Percentiles rank a stretch among this genome's conserved stretches.
phyloP scores from a whole-genome alignment of 2,113 vertebrate species.

The Heloderma charlesbogerti region DNA sequence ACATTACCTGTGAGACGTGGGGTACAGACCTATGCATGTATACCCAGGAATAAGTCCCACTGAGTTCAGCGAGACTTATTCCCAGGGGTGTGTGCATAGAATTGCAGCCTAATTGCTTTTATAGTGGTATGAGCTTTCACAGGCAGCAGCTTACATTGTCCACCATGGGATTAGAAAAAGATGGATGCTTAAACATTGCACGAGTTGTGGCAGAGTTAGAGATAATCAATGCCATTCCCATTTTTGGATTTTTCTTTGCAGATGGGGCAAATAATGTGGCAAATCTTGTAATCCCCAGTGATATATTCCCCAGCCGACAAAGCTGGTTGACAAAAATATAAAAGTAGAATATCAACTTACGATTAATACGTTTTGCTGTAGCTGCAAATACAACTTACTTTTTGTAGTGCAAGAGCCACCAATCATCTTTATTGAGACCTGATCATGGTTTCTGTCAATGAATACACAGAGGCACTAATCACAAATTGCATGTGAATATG shows the following conservation, averaged over 20 bases:
- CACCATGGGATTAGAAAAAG: too few relatives aligned
- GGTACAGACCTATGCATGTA: neutral
- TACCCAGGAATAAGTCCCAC: neutral
- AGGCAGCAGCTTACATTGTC: neutral
- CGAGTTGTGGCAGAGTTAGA: neutral
- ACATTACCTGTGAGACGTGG: neutral
- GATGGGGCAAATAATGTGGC: neutral
- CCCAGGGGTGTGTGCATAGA: neutral
- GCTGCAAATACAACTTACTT: neutral
- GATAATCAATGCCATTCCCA: neutral
- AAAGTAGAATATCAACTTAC: neutral
- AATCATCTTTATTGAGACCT: too few relatives aligned
- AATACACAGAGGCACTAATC: too few relatives aligned
- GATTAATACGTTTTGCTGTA: neutral
- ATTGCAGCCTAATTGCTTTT: neutral
- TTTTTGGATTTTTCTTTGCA: neutral
- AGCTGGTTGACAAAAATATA: neutral
- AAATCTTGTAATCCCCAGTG: neutral
- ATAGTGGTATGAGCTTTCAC: neutral
- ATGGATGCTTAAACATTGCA: too few relatives aligned
- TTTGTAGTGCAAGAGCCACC: neutral
- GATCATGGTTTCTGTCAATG: too few relatives aligned
- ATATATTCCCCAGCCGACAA: neutral
- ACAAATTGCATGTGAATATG: neutral
- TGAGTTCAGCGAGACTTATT: neutral